Percentiles rank a stretch among this genome's conserved stretches.
phyloP scores from a whole-genome alignment of 2,888 invertebrate genomes.

The Nebria brevicollis region DNA sequence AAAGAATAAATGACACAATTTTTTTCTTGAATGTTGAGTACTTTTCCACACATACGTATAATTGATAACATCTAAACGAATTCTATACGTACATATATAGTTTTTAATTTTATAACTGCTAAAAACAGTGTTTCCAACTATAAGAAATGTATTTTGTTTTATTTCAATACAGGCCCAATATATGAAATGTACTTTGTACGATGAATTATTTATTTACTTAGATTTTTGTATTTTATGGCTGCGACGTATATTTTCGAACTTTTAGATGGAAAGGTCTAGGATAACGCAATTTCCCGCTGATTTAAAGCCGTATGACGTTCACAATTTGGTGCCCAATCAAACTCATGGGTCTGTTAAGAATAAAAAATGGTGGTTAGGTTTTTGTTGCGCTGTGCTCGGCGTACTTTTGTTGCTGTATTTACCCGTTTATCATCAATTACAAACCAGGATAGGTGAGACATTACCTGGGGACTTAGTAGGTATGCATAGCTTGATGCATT shows the following conservation, averaged over 20 bases:
- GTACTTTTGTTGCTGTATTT: slow-evolving; percentile 49
- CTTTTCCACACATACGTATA: too few species aligned
- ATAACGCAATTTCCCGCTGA: slow-evolving; percentile 29
- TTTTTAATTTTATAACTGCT: too few species aligned
- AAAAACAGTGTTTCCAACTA: too few species aligned
- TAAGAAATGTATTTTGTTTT: too few species aligned
- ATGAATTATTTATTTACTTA: too few species aligned
- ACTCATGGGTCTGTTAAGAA: slow-evolving; percentile 19
- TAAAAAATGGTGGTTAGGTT: slow-evolving; percentile 49
- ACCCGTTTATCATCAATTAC: slow-evolving; percentile 49
- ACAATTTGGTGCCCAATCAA: slow-evolving; percentile 16
- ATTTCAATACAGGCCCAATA: too few species aligned
- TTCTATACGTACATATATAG: too few species aligned
- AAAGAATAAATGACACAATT: too few species aligned
- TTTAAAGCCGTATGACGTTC: slow-evolving; percentile 32
- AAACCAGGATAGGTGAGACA: slow-evolving; percentile 53
- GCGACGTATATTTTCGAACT: neutral
- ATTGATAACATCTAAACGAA: too few species aligned
- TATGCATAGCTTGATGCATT: slow-evolving; percentile 49
- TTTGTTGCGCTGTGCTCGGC: slow-evolving; percentile 46
- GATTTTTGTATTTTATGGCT: too few species aligned
- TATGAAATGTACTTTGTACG: too few species aligned
- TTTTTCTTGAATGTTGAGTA: too few species aligned
- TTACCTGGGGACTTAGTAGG: slow-evolving; percentile 51
- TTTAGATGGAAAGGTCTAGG: slow-evolving; percentile 37